Percentiles rank a stretch among this genome's conserved stretches.
Evolutionary conservation across 2,797 vertebrate genomes (phyloP).

Genomic region (Pogonophryne albipinna): DNA sequence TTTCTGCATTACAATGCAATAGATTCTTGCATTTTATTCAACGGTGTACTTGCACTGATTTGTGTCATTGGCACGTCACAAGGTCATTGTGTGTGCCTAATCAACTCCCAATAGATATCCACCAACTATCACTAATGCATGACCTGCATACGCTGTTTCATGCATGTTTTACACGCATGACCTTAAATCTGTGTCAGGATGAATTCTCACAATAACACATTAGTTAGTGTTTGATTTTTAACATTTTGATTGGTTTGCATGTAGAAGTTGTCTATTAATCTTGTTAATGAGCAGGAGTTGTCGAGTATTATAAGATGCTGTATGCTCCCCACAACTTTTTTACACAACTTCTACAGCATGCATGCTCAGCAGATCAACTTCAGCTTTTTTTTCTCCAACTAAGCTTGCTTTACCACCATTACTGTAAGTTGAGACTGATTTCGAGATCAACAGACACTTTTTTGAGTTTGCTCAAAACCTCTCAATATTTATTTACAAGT

Average conservation of each 20-base stretch:
- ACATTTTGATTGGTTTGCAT: not conserved
- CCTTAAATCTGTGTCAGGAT: not conserved
- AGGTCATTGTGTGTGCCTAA: constrained; percentile 61
- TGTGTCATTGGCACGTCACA: constrained; percentile 59
- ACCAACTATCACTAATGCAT: constrained; percentile 62
- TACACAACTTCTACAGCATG: not conserved
- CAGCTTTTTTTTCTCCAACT: not conserved
- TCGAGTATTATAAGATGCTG: not conserved
- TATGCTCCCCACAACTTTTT: constrained; percentile 18
- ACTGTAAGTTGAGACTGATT: not conserved
- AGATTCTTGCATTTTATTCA: constrained; percentile 7
- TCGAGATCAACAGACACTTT: not conserved
- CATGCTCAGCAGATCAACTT: constrained; percentile 6
- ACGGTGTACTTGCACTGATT: constrained; percentile 35
- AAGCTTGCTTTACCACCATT: not conserved
- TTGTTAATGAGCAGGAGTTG: not conserved
- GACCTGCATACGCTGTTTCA: constrained; percentile 64
- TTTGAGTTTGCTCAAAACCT: not conserved
- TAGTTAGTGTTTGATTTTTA: not conserved
- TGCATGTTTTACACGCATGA: constrained; percentile 56
- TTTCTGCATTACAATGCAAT: not conserved
- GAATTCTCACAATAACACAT: not conserved
- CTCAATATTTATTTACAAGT: not conserved
- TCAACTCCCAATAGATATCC: constrained; percentile 44
- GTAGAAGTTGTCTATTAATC: not conserved